Evolutionary conservation across 2,797 vertebrate species (phyloP).

Genomic region (Ispidina picta): DNA sequence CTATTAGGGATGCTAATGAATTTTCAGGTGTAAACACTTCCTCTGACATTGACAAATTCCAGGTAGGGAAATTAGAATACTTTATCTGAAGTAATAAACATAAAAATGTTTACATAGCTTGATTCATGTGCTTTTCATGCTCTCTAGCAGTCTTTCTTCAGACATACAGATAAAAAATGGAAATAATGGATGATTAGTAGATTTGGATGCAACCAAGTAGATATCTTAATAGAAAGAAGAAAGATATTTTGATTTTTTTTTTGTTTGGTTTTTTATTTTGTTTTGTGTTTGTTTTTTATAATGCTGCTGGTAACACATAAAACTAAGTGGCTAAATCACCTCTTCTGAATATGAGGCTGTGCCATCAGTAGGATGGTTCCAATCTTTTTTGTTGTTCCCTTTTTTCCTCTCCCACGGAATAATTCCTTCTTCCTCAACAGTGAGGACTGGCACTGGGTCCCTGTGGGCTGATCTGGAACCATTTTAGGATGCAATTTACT

Average conservation of each 20-base stretch:
- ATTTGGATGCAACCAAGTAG: background rate
- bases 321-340: background rate
- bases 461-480: background rate
- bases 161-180: background rate
- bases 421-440: background rate
- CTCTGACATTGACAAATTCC: background rate
- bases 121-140: background rate
- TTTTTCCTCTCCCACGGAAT: background rate
- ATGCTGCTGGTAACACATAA: background rate
- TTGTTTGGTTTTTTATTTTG: too few species aligned
- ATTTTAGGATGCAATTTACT: conserved; percentile 33
- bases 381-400: background rate
- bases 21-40: background rate
- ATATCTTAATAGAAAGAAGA: background rate
- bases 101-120: background rate
- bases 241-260: background rate
- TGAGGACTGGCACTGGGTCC: background rate
- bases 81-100: conserved; percentile 1
- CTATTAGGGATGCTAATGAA: background rate
- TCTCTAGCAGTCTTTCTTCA: background rate
- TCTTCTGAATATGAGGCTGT: background rate
- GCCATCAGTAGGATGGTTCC: background rate
- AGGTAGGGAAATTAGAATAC: background rate
- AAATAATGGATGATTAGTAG: background rate
- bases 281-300: background rate